Conservation (phyloP, 2,113 vertebrate species). For the Monopterus albus region DNA sequence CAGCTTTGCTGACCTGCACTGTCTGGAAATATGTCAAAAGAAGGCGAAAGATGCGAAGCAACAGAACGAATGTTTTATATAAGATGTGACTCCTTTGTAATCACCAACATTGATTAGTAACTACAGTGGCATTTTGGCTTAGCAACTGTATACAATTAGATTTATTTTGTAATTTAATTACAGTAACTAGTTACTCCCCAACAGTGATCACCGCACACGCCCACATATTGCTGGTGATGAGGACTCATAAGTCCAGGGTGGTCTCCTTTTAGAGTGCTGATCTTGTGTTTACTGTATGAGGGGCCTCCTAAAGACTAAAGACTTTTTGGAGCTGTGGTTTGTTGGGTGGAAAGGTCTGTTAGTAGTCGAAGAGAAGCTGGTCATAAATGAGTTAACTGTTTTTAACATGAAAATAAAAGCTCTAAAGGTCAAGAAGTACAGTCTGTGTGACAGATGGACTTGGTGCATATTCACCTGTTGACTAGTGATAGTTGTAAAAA, state of each 20-base stretch:
- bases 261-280: slow-evolving; percentile 64
- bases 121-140: too few species aligned
- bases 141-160: too few species aligned
- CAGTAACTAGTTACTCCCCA: too few species aligned
- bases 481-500: too few species aligned
- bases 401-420: neutral
- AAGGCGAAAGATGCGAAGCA: too few species aligned
- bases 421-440: neutral
- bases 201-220: too few species aligned
- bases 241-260: slow-evolving; percentile 45
- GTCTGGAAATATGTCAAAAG: too few species aligned
- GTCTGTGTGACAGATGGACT: neutral
- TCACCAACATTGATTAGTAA: too few species aligned
- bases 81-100: too few species aligned
- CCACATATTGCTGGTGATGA: slow-evolving; percentile 45
- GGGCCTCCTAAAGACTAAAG: slow-evolving; percentile 61
- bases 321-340: slow-evolving; percentile 61
- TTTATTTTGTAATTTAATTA: too few species aligned
- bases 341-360: slow-evolving; percentile 51
- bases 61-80: too few species aligned
- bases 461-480: neutral
- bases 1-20: too few species aligned
- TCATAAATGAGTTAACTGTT: slow-evolving; percentile 38
- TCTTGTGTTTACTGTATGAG: slow-evolving; percentile 69
- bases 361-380: slow-evolving; percentile 14